Conservation (phyloP, 1,140 invertebrate genomes). For the Macrotrachela quadricornifera region DNA sequence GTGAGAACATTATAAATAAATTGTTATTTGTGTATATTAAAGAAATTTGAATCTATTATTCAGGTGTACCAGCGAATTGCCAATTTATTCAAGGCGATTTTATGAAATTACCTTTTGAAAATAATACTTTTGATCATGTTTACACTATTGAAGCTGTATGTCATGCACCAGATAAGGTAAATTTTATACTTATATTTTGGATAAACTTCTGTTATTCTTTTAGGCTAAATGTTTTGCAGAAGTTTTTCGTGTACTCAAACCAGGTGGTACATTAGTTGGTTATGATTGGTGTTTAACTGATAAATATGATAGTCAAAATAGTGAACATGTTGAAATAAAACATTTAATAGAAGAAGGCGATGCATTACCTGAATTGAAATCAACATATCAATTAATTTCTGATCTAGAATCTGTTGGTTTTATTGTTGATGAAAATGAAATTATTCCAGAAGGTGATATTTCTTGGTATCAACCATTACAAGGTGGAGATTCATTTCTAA, state of each 20-base stretch:
- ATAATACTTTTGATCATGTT: conserved; percentile 1
- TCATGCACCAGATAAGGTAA: conserved; percentile 1
- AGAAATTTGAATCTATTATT: not conserved
- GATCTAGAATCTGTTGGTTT: not conserved
- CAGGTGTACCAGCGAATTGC: not conserved
- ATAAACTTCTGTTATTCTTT: no score
- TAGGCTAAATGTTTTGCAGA: not conserved
- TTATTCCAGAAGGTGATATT: not conserved
- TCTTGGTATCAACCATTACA: not conserved
- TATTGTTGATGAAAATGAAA: not conserved
- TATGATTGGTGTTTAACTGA: conserved; percentile 9
- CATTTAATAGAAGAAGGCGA: conserved; percentile 1
- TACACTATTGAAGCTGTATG: conserved; percentile 7
- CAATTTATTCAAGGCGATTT: conserved; percentile 3
- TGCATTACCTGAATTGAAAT: not conserved
- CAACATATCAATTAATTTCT: not conserved
- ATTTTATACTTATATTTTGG: not conserved
- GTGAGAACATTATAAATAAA: not conserved
- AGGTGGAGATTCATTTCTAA: not conserved
- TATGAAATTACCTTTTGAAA: not conserved
- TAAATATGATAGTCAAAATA: conserved; percentile 1
- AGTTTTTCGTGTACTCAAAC: not conserved
- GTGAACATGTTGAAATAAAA: not conserved
- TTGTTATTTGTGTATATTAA: not conserved
- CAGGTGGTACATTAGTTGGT: conserved; percentile 1